phyloP scores from a whole-genome alignment of 2,113 vertebrate genomes.

The Cyphomyrus plagiostoma region DNA sequence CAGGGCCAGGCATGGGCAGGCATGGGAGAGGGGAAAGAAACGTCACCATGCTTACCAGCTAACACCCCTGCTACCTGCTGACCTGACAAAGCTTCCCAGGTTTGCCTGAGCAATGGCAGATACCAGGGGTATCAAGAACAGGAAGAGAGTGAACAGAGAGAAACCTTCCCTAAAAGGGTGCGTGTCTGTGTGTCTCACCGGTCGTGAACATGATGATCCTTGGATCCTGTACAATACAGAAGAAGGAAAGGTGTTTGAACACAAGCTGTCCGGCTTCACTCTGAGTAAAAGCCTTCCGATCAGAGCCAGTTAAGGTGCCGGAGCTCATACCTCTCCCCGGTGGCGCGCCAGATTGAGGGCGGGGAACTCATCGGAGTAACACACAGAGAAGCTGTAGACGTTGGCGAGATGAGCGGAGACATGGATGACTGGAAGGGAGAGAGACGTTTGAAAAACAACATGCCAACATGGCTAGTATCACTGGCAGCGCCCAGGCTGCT shows the following conservation, averaged over 20 bases:
- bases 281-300: neutral
- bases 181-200: conserved; percentile 53
- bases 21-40: neutral
- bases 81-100: neutral
- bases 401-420: conserved; percentile 90
- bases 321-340: conserved; percentile 75
- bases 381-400: conserved; percentile 76
- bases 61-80: neutral
- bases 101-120: neutral
- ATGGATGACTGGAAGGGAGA: conserved; percentile 69
- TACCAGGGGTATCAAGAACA: neutral
- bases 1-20: conserved; percentile 8
- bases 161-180: neutral
- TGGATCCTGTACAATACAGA: conserved; percentile 61
- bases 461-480: neutral
- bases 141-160: neutral
- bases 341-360: conserved; percentile 81
- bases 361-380: conserved; percentile 77
- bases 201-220: conserved; percentile 74
- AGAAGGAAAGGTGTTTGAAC: neutral
- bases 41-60: neutral
- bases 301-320: neutral
- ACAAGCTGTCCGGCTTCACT: neutral
- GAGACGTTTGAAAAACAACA: neutral
- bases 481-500: neutral